Evolutionary conservation across 2,888 invertebrate genomes (phyloP).

Genomic region (Zelleria hepariella): DNA sequence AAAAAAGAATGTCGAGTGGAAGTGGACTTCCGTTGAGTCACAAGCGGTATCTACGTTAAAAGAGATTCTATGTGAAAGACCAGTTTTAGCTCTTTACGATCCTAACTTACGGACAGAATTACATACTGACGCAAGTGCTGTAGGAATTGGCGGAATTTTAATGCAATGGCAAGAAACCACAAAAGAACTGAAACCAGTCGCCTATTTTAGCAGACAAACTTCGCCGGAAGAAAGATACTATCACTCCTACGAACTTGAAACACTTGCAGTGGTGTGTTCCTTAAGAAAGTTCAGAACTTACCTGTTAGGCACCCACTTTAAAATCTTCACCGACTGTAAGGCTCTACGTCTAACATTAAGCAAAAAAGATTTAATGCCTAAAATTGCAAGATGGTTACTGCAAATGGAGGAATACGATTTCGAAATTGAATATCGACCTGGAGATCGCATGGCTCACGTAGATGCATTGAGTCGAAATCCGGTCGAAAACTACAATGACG

Average conservation of each 20-base stretch:
- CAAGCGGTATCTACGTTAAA: neutral
- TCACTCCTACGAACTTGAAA: neutral
- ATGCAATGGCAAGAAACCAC: constrained; percentile 15
- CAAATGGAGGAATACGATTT: constrained; percentile 18
- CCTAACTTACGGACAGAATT: constrained; percentile 18
- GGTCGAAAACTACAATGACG: neutral
- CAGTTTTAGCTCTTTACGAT: constrained; percentile 20
- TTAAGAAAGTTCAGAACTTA: constrained; percentile 18
- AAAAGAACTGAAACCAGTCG: neutral
- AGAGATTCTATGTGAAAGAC: neutral
- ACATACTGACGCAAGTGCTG: constrained; percentile 20
- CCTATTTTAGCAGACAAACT: constrained; percentile 15
- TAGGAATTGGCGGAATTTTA: constrained; percentile 20
- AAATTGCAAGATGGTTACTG: constrained; percentile 19
- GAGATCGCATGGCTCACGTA: constrained; percentile 16
- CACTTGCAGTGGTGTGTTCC: constrained; percentile 7
- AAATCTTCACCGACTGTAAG: constrained; percentile 17
- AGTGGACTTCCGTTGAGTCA: constrained; percentile 1
- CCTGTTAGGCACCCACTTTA: constrained; percentile 13
- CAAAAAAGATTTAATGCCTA: constrained; percentile 21
- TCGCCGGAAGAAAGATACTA: neutral
- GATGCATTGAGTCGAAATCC: constrained; percentile 20
- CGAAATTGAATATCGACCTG: no score
- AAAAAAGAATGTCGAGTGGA: constrained; percentile 18
- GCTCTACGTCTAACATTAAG: constrained; percentile 17